phyloP scores from a whole-genome alignment of 2,113 vertebrate species.

The Melanerpes formicivorus region DNA sequence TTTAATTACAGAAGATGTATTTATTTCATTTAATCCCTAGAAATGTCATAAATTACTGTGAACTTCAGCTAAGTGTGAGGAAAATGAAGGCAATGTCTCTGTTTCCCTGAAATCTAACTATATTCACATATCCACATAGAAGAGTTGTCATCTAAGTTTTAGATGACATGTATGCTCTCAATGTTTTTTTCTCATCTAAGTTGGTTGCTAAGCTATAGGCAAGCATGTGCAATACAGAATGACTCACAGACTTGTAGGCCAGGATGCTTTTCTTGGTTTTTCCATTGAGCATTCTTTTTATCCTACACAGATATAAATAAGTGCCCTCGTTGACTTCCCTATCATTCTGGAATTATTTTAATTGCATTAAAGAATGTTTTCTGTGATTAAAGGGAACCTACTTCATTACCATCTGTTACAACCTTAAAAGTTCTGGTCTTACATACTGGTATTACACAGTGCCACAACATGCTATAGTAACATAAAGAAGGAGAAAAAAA shows the following conservation, averaged over 20 bases:
- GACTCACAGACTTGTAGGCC: slow-evolving; percentile 18
- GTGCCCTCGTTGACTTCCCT: not conserved
- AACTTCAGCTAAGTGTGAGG: not conserved
- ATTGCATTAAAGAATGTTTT: not conserved
- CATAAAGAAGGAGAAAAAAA: not conserved
- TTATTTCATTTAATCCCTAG: not conserved
- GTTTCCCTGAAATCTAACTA: not conserved
- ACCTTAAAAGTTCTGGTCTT: not conserved
- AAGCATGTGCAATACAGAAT: not conserved
- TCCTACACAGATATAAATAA: slow-evolving; percentile 15
- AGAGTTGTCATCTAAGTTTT: not conserved
- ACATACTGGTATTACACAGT: fast-evolving
- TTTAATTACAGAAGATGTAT: not conserved
- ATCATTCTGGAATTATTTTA: not conserved
- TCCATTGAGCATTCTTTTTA: not conserved
- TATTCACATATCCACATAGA: not conserved
- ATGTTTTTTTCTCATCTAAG: not conserved
- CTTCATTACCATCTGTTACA: not conserved
- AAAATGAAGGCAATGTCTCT: not conserved
- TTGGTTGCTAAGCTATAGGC: slow-evolving; percentile 13
- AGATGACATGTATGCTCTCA: not conserved
- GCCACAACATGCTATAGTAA: not conserved
- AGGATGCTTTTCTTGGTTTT: slow-evolving; percentile 45
- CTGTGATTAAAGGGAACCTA: not conserved
- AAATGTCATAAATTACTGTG: not conserved